These are phyloP conservation scores for Reinhardtius hippoglossoides DNA, from an alignment of 2,113 vertebrate genomes.

Conservation along the genomic window DNA sequence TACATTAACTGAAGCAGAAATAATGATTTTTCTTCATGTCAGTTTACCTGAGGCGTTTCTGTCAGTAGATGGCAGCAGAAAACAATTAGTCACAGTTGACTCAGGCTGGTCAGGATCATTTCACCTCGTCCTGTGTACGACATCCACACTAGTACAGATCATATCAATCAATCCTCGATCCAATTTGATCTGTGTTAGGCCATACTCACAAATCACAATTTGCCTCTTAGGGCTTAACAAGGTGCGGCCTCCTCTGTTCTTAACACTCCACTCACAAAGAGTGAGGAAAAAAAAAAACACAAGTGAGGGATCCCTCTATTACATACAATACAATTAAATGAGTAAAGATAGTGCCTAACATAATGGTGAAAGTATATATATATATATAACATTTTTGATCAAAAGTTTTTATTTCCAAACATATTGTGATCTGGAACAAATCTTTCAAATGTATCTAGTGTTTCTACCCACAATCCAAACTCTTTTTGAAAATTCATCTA, in stretches of 20 bases:
- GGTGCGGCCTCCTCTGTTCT: not conserved
- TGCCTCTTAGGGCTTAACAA: not conserved
- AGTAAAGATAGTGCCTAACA: no score
- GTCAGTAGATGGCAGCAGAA: slow-evolving; percentile 77
- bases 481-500: not conserved
- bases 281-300: not conserved
- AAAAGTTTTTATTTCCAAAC: not conserved
- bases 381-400: no score
- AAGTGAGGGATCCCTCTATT: not conserved
- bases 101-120: not conserved
- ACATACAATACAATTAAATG: no score
- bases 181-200: not conserved
- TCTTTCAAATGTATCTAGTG: not conserved
- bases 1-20: not conserved
- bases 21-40: not conserved
- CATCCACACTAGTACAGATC: not conserved
- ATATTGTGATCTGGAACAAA: not conserved
- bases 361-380: no score
- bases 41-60: slow-evolving; percentile 19
- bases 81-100: slow-evolving; percentile 50
- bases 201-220: not conserved
- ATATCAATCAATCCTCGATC: not conserved
- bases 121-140: not conserved
- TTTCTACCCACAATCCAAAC: not conserved
- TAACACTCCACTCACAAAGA: not conserved